Evolutionary conservation across 2,888 invertebrate species (phyloP).

Genomic region (Byasa hedistus): DNA sequence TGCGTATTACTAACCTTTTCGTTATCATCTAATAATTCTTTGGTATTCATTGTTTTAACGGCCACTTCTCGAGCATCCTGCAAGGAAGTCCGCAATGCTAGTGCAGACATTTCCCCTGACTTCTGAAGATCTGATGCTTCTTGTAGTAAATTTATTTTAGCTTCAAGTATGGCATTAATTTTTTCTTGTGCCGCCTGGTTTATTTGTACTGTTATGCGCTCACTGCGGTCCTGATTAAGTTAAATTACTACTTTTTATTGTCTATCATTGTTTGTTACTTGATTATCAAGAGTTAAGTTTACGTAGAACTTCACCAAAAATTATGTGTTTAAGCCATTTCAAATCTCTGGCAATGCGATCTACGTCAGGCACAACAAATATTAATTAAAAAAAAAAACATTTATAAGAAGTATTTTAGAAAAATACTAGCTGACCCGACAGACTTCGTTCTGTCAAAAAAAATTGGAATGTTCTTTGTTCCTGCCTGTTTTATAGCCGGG

Average conservation of each 20-base stretch:
- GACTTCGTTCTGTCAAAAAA: no score
- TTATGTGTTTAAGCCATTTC: no score
- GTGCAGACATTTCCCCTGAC: constrained; percentile 64
- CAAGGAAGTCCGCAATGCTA: constrained; percentile 70
- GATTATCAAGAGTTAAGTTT: no score
- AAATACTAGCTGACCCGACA: no score
- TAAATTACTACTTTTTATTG: neutral
- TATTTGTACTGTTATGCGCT: constrained; percentile 76
- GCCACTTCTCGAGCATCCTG: constrained; percentile 68
- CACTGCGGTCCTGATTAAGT: constrained; percentile 69
- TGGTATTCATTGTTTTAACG: constrained; percentile 52
- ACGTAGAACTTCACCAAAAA: no score
- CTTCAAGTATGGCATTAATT: constrained; percentile 69
- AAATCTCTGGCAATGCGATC: no score
- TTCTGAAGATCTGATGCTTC: constrained; percentile 67
- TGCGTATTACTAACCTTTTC: constrained; percentile 58
- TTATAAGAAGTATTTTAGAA: no score
- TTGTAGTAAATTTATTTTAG: constrained; percentile 63
- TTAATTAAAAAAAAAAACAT: no score
- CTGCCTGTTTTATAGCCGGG: no score
- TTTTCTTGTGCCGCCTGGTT: constrained; percentile 73
- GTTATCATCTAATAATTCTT: constrained; percentile 56
- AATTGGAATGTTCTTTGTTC: no score
- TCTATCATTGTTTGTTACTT: neutral
- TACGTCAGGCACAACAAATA: no score